Percentiles rank a stretch among this genome's conserved stretches.
phyloP scores from a whole-genome alignment of 2,888 invertebrate genomes.

The Cataglyphis altisquamis region DNA sequence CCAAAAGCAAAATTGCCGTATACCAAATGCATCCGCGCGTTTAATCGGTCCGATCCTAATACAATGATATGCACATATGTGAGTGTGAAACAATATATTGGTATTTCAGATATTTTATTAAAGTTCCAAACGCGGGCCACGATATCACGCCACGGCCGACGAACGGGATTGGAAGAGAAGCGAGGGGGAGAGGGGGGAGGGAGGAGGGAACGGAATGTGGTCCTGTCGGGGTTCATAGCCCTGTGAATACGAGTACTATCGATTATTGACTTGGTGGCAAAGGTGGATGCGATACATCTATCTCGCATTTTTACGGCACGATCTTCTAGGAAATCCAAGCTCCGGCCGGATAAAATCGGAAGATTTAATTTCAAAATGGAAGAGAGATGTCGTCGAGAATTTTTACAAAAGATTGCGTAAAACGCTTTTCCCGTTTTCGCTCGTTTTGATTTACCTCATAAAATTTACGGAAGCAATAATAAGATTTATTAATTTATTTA shows the following conservation, averaged over 20 bases:
- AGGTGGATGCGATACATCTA: conserved; percentile 64
- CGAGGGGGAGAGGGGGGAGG: neutral
- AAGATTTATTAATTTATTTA: no score
- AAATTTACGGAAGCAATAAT: neutral
- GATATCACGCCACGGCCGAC: conserved; percentile 68
- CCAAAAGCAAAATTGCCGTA: conserved; percentile 48
- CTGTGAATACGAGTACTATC: conserved; percentile 77
- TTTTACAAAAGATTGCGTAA: neutral
- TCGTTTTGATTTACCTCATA: neutral
- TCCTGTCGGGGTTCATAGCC: conserved; percentile 66
- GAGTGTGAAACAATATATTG: conserved; percentile 81
- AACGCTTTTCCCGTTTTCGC: neutral
- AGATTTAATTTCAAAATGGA: conserved; percentile 76
- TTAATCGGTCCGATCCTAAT: conserved; percentile 55
- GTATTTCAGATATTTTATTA: conserved; percentile 85
- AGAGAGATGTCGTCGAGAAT: conserved; percentile 22
- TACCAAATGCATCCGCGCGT: conserved; percentile 40
- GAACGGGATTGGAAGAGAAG: conserved; percentile 41
- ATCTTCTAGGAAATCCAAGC: conserved; percentile 77
- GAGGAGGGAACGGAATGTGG: conserved; percentile 53
- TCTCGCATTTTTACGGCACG: conserved; percentile 62
- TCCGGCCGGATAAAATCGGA: conserved; percentile 73
- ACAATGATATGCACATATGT: conserved; percentile 66
- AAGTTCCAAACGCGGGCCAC: conserved; percentile 79
- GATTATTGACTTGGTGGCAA: conserved; percentile 81